phyloP scores from a whole-genome alignment of 2,113 vertebrate genomes.

The Atrichornis clamosus region DNA sequence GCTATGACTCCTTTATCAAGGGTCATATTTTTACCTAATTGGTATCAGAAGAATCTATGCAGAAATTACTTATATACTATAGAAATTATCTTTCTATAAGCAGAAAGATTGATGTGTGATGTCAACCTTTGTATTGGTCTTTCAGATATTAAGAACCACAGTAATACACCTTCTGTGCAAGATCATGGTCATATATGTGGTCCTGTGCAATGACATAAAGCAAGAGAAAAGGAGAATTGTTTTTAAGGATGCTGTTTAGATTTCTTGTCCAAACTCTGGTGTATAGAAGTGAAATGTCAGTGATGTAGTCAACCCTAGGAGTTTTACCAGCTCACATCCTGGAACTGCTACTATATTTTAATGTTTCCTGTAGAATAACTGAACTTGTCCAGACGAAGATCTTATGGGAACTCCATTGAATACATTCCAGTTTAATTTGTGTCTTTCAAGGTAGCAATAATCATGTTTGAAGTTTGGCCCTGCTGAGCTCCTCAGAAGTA shows the following conservation, averaged over 20 bases:
- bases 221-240: neutral
- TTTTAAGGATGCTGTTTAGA: neutral
- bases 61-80: no score
- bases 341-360: neutral
- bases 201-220: neutral
- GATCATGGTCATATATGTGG: neutral
- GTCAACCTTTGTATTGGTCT: neutral
- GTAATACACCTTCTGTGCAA: neutral
- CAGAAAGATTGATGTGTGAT: neutral
- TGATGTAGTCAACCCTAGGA: neutral
- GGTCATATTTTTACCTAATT: neutral
- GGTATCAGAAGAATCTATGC: neutral
- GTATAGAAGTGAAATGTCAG: neutral
- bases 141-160: neutral
- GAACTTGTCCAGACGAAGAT: neutral
- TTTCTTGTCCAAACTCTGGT: neutral
- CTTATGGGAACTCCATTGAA: neutral
- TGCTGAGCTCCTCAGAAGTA: neutral
- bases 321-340: neutral
- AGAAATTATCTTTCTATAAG: neutral
- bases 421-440: neutral
- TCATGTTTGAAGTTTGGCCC: neutral
- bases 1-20: neutral
- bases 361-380: neutral
- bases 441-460: neutral